Conservation (phyloP, 2,797 vertebrate genomes). For the Cetoscarus ocellatus region DNA sequence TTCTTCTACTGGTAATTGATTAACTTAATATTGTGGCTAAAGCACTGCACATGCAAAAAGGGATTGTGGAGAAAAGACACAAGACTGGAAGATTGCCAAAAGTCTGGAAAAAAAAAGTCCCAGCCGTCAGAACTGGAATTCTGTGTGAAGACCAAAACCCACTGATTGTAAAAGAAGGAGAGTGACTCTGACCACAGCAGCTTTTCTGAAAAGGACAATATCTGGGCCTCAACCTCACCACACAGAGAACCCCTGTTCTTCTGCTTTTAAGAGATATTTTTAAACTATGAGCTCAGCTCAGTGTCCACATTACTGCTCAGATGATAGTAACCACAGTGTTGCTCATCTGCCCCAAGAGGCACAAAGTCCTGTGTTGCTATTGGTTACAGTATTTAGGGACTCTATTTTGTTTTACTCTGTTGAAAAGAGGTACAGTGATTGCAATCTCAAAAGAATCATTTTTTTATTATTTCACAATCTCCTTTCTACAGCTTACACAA, state of each 20-base stretch:
- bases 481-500: too few species aligned
- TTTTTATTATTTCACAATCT: not conserved
- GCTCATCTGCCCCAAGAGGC: constrained; percentile 15
- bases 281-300: constrained; percentile 57
- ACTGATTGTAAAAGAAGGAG: not conserved
- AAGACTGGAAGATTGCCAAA: too few species aligned
- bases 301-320: not conserved
- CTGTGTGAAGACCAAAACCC: not conserved
- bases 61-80: too few species aligned
- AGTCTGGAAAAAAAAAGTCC: too few species aligned
- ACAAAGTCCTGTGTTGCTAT: constrained; percentile 28
- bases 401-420: not conserved
- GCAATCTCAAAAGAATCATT: rapidly evolving
- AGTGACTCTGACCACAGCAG: constrained; percentile 7
- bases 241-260: constrained; percentile 49
- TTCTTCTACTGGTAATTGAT: too few species aligned
- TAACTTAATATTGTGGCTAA: too few species aligned
- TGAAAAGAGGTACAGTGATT: not conserved
- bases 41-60: too few species aligned
- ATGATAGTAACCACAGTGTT: constrained; percentile 1
- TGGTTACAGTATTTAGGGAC: constrained; percentile 8
- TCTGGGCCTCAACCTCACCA: not conserved
- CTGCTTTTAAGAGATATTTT: constrained; percentile 50
- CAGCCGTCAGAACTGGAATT: not conserved
- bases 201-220: constrained; percentile 17